These are phyloP conservation scores for Spisula solida DNA, from an alignment of 2,888 invertebrate species.

Conservation along the genomic window DNA sequence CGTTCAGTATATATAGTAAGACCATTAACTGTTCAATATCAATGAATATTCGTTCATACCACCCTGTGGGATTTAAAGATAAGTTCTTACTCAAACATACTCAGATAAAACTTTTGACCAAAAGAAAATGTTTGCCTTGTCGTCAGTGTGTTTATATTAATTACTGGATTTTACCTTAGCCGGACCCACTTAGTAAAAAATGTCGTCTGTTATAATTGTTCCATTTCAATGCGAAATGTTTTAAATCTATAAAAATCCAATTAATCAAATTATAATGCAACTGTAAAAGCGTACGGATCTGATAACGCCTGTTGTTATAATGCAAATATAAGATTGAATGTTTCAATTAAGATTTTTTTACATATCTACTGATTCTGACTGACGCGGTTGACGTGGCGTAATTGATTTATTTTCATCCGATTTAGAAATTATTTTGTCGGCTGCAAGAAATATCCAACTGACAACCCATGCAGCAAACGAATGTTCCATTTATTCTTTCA, in stretches of 20 bases:
- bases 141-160: background rate
- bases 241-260: background rate
- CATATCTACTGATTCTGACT: background rate
- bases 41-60: no score
- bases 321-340: background rate
- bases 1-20: no score
- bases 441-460: background rate
- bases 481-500: background rate
- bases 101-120: background rate
- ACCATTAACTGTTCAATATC: no score
- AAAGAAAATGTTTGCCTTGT: background rate
- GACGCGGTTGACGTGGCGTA: background rate
- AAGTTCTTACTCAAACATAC: background rate
- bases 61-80: background rate
- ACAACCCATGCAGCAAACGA: background rate
- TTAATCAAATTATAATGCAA: background rate
- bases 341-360: background rate
- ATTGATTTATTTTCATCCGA: background rate
- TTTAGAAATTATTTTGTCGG: background rate
- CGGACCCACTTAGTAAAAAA: background rate
- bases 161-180: background rate
- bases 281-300: background rate
- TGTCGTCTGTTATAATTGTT: background rate
- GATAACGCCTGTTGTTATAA: conserved; percentile 2
- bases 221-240: background rate